These are phyloP conservation scores for Brachypodius melanocephalos DNA, from an alignment of 2,113 vertebrate genomes.

Conservation along the genomic window DNA sequence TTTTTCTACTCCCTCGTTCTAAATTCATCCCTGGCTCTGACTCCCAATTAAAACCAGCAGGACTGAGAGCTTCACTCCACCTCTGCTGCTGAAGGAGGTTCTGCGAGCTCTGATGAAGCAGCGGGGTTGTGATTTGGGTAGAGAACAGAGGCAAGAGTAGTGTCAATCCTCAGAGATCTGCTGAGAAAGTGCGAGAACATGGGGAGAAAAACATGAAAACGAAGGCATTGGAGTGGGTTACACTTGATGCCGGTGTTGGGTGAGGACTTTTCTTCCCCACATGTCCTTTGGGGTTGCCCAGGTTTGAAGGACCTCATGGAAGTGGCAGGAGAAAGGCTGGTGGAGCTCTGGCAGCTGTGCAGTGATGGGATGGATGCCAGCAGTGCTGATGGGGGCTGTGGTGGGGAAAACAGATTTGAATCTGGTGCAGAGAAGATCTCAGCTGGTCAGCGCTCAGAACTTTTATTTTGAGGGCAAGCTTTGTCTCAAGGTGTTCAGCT, in stretches of 20 bases:
- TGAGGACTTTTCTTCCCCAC: background rate
- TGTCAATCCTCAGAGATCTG: background rate
- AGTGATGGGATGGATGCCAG: background rate
- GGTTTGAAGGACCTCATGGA: background rate
- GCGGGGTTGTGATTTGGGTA: background rate
- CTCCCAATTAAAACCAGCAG: background rate
- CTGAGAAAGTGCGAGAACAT: background rate
- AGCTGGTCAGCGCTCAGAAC: background rate
- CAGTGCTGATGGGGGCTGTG: background rate
- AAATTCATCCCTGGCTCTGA: background rate
- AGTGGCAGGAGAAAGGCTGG: background rate
- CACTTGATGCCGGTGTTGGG: rapidly evolving
- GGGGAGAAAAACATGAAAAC: background rate
- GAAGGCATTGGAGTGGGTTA: background rate
- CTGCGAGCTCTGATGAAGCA: background rate
- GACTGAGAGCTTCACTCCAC: background rate
- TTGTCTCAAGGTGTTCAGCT: too few relatives aligned
- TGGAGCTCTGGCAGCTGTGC: background rate
- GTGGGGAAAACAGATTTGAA: background rate
- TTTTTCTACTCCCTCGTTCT: background rate
- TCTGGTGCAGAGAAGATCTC: background rate
- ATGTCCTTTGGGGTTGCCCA: rapidly evolving
- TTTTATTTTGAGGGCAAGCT: background rate
- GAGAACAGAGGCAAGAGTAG: background rate
- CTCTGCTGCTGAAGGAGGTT: background rate